Conservation (phyloP, 2,797 vertebrate genomes). For the Rhynchotus rufescens region DNA sequence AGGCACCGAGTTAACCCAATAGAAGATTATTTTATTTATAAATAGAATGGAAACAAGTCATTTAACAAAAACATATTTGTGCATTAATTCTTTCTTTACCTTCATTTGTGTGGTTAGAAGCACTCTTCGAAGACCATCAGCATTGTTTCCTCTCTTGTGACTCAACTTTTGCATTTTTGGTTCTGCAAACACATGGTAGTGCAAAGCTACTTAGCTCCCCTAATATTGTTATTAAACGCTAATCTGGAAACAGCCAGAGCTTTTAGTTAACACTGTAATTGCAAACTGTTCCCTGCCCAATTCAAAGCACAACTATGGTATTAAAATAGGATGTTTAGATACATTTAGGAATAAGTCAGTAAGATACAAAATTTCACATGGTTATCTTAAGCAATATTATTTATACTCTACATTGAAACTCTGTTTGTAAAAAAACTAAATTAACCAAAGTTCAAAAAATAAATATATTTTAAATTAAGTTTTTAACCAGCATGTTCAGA, state of each 20-base stretch:
- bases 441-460: neutral
- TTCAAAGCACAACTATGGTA: neutral
- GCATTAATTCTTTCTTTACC: constrained; percentile 78
- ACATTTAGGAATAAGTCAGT: neutral
- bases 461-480: neutral
- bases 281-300: neutral
- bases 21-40: neutral
- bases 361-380: neutral
- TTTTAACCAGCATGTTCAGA: neutral
- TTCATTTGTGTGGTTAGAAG: constrained; percentile 92
- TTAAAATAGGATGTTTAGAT: neutral
- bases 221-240: neutral
- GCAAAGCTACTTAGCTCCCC: constrained; percentile 16
- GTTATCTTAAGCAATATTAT: neutral
- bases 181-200: constrained; percentile 68
- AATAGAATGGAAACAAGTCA: neutral
- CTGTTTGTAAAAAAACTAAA: neutral
- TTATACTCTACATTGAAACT: neutral
- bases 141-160: constrained; percentile 83
- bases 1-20: neutral
- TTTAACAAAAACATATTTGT: constrained; percentile 33
- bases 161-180: constrained; percentile 82
- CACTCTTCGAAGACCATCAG: constrained; percentile 86
- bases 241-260: neutral
- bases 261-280: neutral